A percentile compares a stretch with the other conserved stretches of the same genome.
These are phyloP conservation scores for Leptosomus discolor DNA, from an alignment of 2,113 vertebrate species.

Conservation along the genomic window DNA sequence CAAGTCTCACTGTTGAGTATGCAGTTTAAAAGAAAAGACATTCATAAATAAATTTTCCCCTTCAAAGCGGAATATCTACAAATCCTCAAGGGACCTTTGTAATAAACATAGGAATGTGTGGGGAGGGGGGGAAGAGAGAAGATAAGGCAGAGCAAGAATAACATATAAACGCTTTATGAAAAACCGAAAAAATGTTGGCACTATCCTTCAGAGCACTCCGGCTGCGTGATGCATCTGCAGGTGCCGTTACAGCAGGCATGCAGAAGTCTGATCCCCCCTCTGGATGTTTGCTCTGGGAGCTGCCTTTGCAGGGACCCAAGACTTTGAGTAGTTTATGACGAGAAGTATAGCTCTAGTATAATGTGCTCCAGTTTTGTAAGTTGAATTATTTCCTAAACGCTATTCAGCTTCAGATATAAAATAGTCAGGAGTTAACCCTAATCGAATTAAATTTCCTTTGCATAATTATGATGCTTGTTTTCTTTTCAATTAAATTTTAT, in stretches of 20 bases:
- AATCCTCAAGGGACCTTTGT: background rate
- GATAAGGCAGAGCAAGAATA: background rate
- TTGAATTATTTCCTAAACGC: background rate
- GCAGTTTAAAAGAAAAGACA: background rate
- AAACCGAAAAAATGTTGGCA: background rate
- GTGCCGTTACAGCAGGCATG: background rate
- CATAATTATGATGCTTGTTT: background rate
- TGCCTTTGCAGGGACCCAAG: background rate
- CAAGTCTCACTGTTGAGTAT: background rate
- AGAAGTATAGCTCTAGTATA: background rate
- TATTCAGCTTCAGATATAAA: background rate
- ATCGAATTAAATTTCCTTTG: background rate
- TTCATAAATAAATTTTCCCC: background rate
- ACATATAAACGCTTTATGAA: background rate
- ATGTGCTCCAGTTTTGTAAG: rapidly evolving
- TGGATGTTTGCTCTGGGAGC: background rate
- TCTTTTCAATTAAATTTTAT: background rate
- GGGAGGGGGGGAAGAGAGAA: background rate
- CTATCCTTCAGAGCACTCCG: background rate
- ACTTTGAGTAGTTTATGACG: background rate
- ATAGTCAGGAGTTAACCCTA: background rate
- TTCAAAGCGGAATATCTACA: background rate
- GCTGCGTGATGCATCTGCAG: background rate
- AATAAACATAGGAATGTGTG: background rate
- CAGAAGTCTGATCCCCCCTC: background rate